These are phyloP conservation scores for Harlomillsia oculata DNA, from an alignment of 1,140 invertebrate genomes.

Conservation along the genomic window DNA sequence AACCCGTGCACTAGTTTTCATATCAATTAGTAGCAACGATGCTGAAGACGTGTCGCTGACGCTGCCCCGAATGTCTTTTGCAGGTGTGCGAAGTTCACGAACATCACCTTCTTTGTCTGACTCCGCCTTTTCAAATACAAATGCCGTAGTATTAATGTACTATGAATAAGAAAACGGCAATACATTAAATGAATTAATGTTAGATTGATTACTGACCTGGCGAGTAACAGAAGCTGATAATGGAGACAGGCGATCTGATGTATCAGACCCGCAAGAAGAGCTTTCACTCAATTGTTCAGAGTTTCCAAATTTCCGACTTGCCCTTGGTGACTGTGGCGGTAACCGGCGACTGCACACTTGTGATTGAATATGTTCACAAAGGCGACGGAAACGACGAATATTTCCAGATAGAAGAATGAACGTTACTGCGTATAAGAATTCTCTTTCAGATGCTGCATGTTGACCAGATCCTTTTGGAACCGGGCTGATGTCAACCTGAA, in stretches of 20 bases:
- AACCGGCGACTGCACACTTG: constrained; percentile 66
- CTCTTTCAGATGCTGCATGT: constrained; percentile 61
- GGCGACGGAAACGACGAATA: constrained; percentile 82
- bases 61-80: constrained; percentile 35
- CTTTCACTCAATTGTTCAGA: constrained; percentile 63
- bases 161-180: too few relatives aligned
- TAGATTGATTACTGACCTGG: constrained; percentile 43
- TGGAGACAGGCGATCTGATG: constrained; percentile 60
- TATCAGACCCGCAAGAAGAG: constrained; percentile 71
- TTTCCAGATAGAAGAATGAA: constrained; percentile 93
- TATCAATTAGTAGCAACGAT: constrained; percentile 30
- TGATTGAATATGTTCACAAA: constrained; percentile 91
- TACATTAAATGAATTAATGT: too few relatives aligned
- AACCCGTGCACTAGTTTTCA: constrained; percentile 12
- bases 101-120: constrained; percentile 35
- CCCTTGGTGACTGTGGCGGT: constrained; percentile 57
- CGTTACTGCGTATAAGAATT: constrained; percentile 84
- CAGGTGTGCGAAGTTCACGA: constrained; percentile 19
- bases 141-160: too few relatives aligned
- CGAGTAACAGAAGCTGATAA: constrained; percentile 45
- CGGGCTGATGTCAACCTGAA: constrained; percentile 65
- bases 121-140: constrained; percentile 23
- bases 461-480: constrained; percentile 44
- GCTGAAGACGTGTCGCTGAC: constrained; percentile 33
- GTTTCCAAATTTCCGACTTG: constrained; percentile 50